Base-by-base conservation (phyloP, 2,888 invertebrate genomes). In the Drosophila anomalata region DNA sequence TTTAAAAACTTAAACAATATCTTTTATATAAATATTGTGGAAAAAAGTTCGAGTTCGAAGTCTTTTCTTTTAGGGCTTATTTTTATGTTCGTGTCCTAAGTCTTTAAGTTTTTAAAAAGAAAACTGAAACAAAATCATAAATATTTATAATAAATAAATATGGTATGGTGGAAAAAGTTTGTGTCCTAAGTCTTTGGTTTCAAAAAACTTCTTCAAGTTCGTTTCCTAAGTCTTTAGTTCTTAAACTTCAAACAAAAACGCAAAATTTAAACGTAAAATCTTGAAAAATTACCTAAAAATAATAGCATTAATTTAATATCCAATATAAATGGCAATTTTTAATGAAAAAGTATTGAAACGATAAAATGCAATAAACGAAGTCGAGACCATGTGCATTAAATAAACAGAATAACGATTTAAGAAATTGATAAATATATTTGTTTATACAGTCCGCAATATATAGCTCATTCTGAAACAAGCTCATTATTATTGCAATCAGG, bases 401-500 rank as follows among this genome's bases (percentile, higher is more conserved):
- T 48, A 48, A 29, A 29, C 29, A 48, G n/a, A 48, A n/a, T 2
- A 44, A 22, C 20, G 44, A 44, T 20, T 26, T 26, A 3, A 48
- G 47, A 29, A 14, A 26, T 26, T 29, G 26, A 48, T 24, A 46
- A 46, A 24, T 46, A 46, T 24, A 46, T 46, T 46, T 24, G 24
- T 46, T 46, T 46, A 46, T 46, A 4, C 47, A n/a, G n/a, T 11
- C 47, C 9, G 9, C 17, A 17, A 29, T 29, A 26, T 47, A 47
- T 39, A 47, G 11, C 11, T 26, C 53, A 68, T 68, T 69, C 68
- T 69, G 68, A 70, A 70, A 62, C 47, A 42, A 55, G 36, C 84
- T 86, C 71, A 87, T 81, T 81, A 83, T 73, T 80, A 81, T 86
- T 76, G 56, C 74, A 51, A 83, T 67, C 80, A 80, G 80, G 80